These are phyloP conservation scores for Ciconia stormi DNA, from an alignment of 2,113 vertebrate genomes.

Conservation along the genomic window DNA sequence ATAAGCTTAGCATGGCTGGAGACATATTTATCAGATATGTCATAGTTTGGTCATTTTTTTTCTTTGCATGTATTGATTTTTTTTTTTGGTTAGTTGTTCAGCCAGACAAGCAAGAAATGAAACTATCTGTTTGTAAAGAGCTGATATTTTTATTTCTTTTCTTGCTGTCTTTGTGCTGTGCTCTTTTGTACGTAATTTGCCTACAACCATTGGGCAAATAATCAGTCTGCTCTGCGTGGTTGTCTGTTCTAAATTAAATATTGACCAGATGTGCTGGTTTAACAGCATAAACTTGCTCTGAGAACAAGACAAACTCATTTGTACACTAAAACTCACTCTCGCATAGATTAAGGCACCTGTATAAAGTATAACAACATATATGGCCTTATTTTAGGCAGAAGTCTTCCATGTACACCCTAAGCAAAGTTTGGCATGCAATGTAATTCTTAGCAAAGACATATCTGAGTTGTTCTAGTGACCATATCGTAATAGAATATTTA, in stretches of 20 bases:
- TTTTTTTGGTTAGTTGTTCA: neutral
- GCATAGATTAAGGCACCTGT: neutral
- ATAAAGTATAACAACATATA: neutral
- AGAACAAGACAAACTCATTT: neutral
- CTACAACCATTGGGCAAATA: neutral
- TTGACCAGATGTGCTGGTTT: neutral
- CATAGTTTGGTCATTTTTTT: neutral
- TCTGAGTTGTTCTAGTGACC: neutral
- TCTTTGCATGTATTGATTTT: neutral
- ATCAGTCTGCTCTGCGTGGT: neutral
- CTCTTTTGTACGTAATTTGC: neutral
- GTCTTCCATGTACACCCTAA: neutral
- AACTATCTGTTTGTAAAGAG: neutral
- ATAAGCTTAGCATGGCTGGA: neutral
- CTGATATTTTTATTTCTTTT: neutral
- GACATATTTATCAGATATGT: neutral
- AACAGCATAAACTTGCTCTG: neutral
- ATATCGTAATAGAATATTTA: neutral
- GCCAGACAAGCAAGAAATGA: neutral
- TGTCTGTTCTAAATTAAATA: neutral
- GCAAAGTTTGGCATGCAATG: rapidly evolving
- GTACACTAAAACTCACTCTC: neutral
- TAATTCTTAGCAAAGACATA: neutral
- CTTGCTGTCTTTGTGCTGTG: neutral
- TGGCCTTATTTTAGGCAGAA: neutral